Conservation (phyloP, 2,888 invertebrate genomes). For the Rhamphomyia laevipes region DNA sequence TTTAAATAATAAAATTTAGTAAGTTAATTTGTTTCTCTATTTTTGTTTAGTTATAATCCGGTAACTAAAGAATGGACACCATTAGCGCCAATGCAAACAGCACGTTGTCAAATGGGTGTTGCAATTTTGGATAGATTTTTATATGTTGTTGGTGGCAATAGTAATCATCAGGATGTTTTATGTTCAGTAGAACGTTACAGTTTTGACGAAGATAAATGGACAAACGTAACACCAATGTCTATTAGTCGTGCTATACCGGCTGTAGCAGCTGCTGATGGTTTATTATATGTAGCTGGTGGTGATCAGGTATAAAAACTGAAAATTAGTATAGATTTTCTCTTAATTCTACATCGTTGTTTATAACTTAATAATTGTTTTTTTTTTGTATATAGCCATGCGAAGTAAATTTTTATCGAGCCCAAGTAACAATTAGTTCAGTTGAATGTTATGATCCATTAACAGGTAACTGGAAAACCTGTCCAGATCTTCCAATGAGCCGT, state of each 20-base stretch:
- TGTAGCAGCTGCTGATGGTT: constrained; percentile 71
- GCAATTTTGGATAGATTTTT: constrained; percentile 72
- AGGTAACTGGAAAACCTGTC: constrained; percentile 66
- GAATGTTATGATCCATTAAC: constrained; percentile 74
- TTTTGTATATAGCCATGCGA: constrained; percentile 54
- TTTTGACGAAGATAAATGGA: constrained; percentile 53
- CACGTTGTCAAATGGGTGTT: constrained; percentile 80
- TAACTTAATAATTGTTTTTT: too few relatives aligned
- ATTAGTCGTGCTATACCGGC: constrained; percentile 72
- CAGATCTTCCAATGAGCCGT: constrained; percentile 68
- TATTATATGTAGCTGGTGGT: constrained; percentile 75
- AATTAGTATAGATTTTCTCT: too few relatives aligned
- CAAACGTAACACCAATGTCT: constrained; percentile 57
- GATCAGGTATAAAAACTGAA: constrained; percentile 43
- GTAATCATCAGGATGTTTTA: constrained; percentile 65
- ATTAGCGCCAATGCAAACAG: constrained; percentile 65
- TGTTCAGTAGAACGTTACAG: constrained; percentile 61
- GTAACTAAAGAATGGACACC: constrained; percentile 67
- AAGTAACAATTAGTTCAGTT: constrained; percentile 69
- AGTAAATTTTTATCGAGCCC: constrained; percentile 72
- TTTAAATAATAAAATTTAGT: neutral
- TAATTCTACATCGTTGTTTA: too few relatives aligned
- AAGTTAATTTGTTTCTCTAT: neutral
- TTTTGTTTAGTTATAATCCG: constrained; percentile 54
- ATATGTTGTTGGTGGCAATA: constrained; percentile 74